These are phyloP conservation scores for Sialis lutaria DNA, from an alignment of 2,888 invertebrate species.

Conservation along the genomic window DNA sequence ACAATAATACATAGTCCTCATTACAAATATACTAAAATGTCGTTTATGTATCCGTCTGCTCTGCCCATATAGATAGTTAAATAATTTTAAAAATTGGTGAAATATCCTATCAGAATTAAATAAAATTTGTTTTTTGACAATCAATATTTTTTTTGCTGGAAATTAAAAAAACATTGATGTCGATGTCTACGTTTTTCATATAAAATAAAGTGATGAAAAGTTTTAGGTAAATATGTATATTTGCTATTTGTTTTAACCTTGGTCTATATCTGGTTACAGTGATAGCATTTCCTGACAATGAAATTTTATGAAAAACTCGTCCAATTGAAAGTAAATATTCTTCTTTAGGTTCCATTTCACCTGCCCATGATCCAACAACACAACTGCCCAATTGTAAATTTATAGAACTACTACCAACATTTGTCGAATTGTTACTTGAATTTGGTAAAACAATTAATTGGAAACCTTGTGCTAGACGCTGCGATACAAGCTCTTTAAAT, in stretches of 20 bases:
- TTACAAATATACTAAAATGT: no score
- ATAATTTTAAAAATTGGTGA: no score
- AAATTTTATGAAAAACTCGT: conserved; percentile 83
- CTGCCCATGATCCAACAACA: conserved; percentile 18
- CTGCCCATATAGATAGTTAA: no score
- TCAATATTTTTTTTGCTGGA: no score
- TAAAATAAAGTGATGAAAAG: no score
- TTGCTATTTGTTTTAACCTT: conserved; percentile 35
- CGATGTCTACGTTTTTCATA: no score
- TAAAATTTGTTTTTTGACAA: no score
- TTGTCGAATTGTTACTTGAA: conserved; percentile 13
- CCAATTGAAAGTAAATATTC: conserved; percentile 84
- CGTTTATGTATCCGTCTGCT: no score
- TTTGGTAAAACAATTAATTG: conserved; percentile 54
- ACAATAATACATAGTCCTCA: no score
- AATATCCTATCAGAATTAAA: no score
- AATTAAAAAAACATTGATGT: no score
- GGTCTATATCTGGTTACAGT: conserved; percentile 87
- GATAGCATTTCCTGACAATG: conserved; percentile 73
- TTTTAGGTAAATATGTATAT: background rate
- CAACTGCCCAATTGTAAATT: conserved; percentile 10
- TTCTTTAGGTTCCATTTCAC: conserved; percentile 37
- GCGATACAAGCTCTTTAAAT: conserved; percentile 89
- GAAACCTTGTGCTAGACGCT: conserved; percentile 85
- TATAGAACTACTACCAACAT: conserved; percentile 5